Conservation (phyloP, 2,113 vertebrate genomes). For the Sebastes fasciatus region DNA sequence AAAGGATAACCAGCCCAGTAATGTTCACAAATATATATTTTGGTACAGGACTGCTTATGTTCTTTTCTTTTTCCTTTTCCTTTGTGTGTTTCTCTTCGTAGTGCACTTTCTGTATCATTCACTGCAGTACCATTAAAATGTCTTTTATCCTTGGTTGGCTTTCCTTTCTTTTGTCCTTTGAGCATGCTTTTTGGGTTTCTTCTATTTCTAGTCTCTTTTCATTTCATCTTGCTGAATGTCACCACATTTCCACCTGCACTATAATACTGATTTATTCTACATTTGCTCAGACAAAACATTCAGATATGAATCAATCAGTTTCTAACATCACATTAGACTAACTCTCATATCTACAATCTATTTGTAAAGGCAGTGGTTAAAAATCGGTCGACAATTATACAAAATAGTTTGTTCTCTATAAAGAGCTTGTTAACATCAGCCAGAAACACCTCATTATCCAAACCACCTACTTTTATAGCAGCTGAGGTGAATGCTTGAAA, state of each 20-base stretch:
- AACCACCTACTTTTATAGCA: conserved; percentile 32
- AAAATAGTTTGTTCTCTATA: neutral
- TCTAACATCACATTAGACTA: neutral
- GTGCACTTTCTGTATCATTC: conserved; percentile 87
- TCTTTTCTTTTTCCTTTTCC: conserved; percentile 56
- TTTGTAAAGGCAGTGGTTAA: neutral
- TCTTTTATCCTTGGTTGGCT: conserved; percentile 83
- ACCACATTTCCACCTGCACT: neutral
- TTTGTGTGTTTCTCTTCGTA: conserved; percentile 81
- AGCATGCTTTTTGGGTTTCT: conserved; percentile 62
- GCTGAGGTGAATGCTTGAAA: conserved; percentile 34
- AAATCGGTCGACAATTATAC: neutral
- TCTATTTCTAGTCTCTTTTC: conserved; percentile 31
- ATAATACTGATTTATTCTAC: neutral
- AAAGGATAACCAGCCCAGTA: conserved; percentile 38
- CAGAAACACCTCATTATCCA: conserved; percentile 17
- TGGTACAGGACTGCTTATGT: conserved; percentile 55
- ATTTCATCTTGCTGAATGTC: conserved; percentile 18
- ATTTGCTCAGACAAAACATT: neutral
- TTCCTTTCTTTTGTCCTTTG: conserved; percentile 70
- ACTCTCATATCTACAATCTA: neutral
- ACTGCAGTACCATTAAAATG: conserved; percentile 91
- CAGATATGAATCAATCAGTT: neutral
- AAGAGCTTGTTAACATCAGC: conserved; percentile 21
- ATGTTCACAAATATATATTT: conserved; percentile 57